Percentiles rank a stretch among this genome's conserved stretches.
Evolutionary conservation across 1,140 invertebrate genomes (phyloP).

Genomic region (Adoxophyes honmai): DNA sequence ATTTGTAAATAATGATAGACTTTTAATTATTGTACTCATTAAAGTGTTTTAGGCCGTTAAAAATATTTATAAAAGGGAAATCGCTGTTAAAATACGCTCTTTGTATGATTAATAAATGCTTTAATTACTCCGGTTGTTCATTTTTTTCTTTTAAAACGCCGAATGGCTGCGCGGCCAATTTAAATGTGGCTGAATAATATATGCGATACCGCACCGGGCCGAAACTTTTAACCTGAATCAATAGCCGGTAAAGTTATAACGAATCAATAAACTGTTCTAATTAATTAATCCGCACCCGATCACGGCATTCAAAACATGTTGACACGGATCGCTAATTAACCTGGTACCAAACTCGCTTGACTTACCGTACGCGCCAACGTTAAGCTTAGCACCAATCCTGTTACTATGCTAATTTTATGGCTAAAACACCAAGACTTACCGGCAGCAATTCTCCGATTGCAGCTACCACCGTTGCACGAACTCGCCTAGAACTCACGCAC

Average conservation of each 20-base stretch:
- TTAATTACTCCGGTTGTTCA: too few relatives aligned
- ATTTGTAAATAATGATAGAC: too few relatives aligned
- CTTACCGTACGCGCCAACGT: too few relatives aligned
- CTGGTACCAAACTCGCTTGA: too few relatives aligned
- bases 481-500: slow-evolving; percentile 42
- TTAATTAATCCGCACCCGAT: background rate
- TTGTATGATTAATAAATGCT: too few relatives aligned
- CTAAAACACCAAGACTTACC: slow-evolving; percentile 42
- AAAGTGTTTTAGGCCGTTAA: too few relatives aligned
- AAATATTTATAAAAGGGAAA: too few relatives aligned
- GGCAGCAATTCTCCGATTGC: slow-evolving; percentile 28
- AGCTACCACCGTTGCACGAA: slow-evolving; percentile 28
- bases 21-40: too few relatives aligned
- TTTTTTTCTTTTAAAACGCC: background rate
- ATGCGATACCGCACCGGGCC: background rate
- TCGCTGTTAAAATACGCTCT: too few relatives aligned
- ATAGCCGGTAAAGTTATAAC: background rate
- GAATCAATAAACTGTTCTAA: background rate
- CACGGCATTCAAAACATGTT: too few relatives aligned
- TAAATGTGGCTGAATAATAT: slow-evolving; percentile 1
- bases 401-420: slow-evolving; percentile 40
- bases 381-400: slow-evolving; percentile 12
- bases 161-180: background rate
- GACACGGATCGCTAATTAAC: background rate
- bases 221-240: slow-evolving; percentile 3